Conservation (phyloP, 2,888 invertebrate genomes). For the Acleris holmiana region DNA sequence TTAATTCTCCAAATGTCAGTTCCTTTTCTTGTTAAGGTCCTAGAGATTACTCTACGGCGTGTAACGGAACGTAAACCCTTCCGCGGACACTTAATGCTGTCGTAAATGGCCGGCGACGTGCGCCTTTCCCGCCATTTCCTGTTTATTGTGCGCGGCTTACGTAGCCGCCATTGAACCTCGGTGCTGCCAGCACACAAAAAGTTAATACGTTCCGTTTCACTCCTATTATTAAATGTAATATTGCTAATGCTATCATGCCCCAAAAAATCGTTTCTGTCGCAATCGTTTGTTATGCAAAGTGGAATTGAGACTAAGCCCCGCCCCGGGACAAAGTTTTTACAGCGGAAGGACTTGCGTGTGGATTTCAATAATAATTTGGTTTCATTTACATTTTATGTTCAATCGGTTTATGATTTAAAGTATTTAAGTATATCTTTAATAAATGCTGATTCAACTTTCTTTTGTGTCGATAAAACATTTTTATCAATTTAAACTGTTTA, state of each 20-base stretch:
- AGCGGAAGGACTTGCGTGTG: neutral
- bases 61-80: conserved; percentile 26
- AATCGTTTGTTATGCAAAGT: conserved; percentile 22
- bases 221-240: conserved; percentile 26
- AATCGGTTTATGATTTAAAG: too few species aligned
- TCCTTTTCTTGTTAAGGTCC: conserved; percentile 8
- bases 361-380: conserved; percentile 3
- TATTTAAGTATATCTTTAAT: too few species aligned
- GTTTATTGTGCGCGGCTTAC: conserved; percentile 31
- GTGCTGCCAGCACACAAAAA: conserved; percentile 28
- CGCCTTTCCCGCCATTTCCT: conserved; percentile 20
- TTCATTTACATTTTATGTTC: neutral
- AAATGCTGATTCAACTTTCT: too few species aligned
- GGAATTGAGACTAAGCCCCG: conserved; percentile 9
- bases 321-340: conserved; percentile 2
- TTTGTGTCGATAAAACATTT: too few species aligned
- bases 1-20: conserved; percentile 2
- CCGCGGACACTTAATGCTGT: conserved; percentile 29
- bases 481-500: too few species aligned
- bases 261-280: conserved; percentile 11
- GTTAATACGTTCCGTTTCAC: conserved; percentile 27
- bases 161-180: conserved; percentile 16
- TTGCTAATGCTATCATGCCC: conserved; percentile 12
- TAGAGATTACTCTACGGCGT: conserved; percentile 4
- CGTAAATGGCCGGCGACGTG: conserved; percentile 23